Conservation (phyloP, 2,113 vertebrate genomes). For the Archocentrus centrarchus region DNA sequence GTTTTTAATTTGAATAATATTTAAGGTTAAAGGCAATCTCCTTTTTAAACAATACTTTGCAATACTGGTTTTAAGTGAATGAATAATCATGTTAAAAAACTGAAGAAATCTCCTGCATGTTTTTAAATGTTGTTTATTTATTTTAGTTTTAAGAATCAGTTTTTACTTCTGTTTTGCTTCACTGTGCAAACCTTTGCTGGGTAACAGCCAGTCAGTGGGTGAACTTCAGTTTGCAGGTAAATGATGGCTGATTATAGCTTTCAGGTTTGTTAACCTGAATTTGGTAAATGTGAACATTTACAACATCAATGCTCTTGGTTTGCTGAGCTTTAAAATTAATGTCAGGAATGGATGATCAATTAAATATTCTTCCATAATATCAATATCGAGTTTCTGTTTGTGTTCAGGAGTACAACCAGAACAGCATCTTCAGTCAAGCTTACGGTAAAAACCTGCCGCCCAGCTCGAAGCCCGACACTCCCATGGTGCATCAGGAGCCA, state of each 20-base stretch:
- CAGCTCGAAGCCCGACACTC: conserved; percentile 87
- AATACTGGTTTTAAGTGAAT: not conserved
- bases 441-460: conserved; percentile 91
- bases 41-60: too few species aligned
- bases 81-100: not conserved
- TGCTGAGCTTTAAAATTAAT: not conserved
- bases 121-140: too few species aligned
- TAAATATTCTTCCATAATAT: rapidly evolving
- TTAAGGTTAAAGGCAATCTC: too few species aligned
- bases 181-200: too few species aligned
- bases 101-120: too few species aligned
- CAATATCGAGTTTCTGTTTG: not conserved
- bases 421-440: conserved; percentile 96
- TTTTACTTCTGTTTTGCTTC: too few species aligned
- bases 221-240: too few species aligned
- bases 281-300: not conserved
- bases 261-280: not conserved
- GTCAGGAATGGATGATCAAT: not conserved
- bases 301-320: not conserved
- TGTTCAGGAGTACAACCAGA: conserved; percentile 90
- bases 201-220: too few species aligned
- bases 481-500: conserved; percentile 91
- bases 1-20: too few species aligned
- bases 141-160: not conserved
- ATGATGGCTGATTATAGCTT: too few species aligned